A percentile compares a stretch with the other conserved stretches of the same genome.
Conservation (phyloP, 2,888 invertebrate genomes). For the Drosophila infuscata region DNA sequence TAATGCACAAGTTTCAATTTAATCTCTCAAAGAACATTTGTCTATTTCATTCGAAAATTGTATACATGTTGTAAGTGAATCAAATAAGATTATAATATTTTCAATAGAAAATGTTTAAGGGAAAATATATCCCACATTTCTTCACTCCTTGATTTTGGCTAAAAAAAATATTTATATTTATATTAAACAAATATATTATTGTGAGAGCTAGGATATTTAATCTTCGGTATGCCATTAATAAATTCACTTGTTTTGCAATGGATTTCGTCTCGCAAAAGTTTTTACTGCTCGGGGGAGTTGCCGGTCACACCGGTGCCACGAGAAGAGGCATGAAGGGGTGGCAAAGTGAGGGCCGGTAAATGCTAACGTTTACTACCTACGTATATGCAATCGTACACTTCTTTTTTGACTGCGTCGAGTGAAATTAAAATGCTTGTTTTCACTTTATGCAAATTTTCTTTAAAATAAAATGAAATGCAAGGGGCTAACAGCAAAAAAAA, state of each 20-base stretch:
- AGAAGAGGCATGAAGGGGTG: slow-evolving; percentile 1
- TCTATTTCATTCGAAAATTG: neutral
- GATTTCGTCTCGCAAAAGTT: slow-evolving; percentile 63
- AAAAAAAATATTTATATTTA: neutral
- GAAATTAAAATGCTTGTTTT: slow-evolving; percentile 84
- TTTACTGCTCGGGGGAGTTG: slow-evolving; percentile 71
- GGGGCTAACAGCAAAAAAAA: slow-evolving; percentile 30
- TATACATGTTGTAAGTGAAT: neutral
- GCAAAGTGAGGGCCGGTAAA: slow-evolving; percentile 55
- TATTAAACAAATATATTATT: neutral
- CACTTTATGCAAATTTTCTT: slow-evolving; percentile 83
- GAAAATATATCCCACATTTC: rapidly evolving
- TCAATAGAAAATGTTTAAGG: neutral
- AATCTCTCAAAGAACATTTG: neutral
- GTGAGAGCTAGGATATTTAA: slow-evolving; percentile 2
- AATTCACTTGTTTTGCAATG: slow-evolving; percentile 37
- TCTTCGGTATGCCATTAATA: slow-evolving; percentile 8
- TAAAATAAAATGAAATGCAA: slow-evolving; percentile 63
- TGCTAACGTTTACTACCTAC: slow-evolving; percentile 73
- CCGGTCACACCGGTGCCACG: slow-evolving; percentile 32
- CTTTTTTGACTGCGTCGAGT: slow-evolving; percentile 68
- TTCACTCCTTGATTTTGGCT: neutral
- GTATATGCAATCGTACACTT: slow-evolving; percentile 65
- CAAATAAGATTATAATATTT: neutral
- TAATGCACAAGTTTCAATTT: neutral